These are phyloP conservation scores for Scartelaos histophorus DNA, from an alignment of 2,113 vertebrate genomes.

Conservation along the genomic window DNA sequence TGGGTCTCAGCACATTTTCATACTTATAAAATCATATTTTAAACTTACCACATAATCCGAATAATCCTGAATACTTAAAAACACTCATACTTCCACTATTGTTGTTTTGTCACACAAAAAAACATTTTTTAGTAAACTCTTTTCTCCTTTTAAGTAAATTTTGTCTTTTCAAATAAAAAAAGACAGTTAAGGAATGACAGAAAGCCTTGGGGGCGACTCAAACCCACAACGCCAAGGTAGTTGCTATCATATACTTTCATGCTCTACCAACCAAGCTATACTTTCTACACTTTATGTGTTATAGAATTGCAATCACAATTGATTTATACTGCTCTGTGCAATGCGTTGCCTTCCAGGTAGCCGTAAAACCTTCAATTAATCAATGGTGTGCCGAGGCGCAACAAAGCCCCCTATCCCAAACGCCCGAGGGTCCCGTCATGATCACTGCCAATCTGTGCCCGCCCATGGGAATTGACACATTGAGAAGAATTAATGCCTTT, in stretches of 20 bases:
- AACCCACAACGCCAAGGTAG: neutral
- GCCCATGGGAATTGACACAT: conserved; percentile 71
- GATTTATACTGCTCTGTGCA: conserved; percentile 58
- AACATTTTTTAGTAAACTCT: neutral
- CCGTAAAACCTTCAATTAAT: conserved; percentile 65
- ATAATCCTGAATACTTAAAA: neutral
- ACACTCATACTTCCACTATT: neutral
- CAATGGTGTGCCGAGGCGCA: conserved; percentile 54
- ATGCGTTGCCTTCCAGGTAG: conserved; percentile 60
- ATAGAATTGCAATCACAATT: conserved; percentile 64
- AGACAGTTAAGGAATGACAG: neutral
- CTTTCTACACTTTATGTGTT: conserved; percentile 28
- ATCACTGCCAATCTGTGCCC: conserved; percentile 61
- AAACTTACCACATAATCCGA: too few species aligned
- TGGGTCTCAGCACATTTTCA: too few species aligned
- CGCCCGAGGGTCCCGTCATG: conserved; percentile 57
- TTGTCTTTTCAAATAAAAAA: neutral
- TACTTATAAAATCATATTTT: too few species aligned
- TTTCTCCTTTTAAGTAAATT: neutral
- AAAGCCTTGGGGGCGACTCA: neutral
- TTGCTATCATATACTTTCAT: neutral
- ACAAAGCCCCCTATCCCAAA: conserved; percentile 43
- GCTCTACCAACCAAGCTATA: conserved; percentile 4
- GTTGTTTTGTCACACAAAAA: neutral
- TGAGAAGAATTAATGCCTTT: conserved; percentile 67